Evolutionary conservation across 2,113 vertebrate genomes (phyloP).

Genomic region (Coracopsis vasa): DNA sequence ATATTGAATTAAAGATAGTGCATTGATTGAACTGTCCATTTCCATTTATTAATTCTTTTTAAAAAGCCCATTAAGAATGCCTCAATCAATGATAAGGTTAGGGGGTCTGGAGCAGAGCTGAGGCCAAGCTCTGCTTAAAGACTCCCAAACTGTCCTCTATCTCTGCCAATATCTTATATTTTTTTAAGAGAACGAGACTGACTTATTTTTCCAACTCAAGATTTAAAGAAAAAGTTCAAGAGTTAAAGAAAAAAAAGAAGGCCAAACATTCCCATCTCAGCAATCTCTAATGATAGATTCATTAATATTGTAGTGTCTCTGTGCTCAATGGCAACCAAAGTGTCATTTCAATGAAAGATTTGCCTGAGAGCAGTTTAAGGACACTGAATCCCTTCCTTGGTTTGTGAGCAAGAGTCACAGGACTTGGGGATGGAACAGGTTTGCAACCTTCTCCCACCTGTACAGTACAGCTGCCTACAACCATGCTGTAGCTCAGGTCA

Average conservation of each 20-base stretch:
- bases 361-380: not conserved
- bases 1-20: conserved; percentile 25
- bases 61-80: not conserved
- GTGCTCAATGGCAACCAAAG: not conserved
- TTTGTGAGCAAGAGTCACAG: not conserved
- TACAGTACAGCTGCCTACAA: not conserved
- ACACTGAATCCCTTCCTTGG: not conserved
- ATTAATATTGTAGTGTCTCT: not conserved
- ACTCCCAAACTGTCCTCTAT: not conserved
- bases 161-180: not conserved
- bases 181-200: not conserved
- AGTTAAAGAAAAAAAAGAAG: not conserved
- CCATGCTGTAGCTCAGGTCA: not conserved
- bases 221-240: not conserved
- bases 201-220: not conserved
- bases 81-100: not conserved
- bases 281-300: not conserved
- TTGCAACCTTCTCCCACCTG: not conserved
- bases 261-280: not conserved
- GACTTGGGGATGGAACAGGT: not conserved
- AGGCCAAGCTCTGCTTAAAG: not conserved
- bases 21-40: not conserved
- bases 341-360: not conserved
- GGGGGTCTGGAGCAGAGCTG: not conserved
- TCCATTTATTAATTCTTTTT: not conserved